phyloP scores from a whole-genome alignment of 2,113 vertebrate genomes.

The Ariopsis seemanni region DNA sequence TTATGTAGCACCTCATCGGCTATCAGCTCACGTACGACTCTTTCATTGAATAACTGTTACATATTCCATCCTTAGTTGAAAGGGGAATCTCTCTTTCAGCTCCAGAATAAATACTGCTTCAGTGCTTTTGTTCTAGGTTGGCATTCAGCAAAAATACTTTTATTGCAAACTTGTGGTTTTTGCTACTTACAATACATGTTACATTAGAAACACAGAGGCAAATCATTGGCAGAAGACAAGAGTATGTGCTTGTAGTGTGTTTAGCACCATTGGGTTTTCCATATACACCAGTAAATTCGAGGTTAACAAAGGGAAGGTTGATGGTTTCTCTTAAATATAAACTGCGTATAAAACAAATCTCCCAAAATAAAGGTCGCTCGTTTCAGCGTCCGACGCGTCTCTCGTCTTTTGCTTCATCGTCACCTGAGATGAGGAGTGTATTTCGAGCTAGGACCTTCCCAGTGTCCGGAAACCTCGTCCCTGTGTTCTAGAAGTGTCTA shows the following conservation, averaged over 20 bases:
- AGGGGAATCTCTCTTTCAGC: neutral
- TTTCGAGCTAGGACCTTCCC: constrained; percentile 52
- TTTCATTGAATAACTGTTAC: too few relatives aligned
- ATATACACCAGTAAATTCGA: constrained; percentile 50
- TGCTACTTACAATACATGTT: constrained; percentile 42
- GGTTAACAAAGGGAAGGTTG: constrained; percentile 35
- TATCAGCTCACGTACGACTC: too few relatives aligned
- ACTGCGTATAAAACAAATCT: constrained; percentile 19
- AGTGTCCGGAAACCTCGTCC: constrained; percentile 51
- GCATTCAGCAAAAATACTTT: constrained; percentile 41
- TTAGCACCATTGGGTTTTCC: constrained; percentile 70
- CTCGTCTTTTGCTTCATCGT: constrained; percentile 45
- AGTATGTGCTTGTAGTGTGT: constrained; percentile 41
- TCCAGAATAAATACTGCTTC: neutral
- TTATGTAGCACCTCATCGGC: too few relatives aligned
- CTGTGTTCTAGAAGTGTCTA: constrained; percentile 37
- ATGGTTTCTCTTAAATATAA: constrained; percentile 34
- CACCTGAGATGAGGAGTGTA: constrained; percentile 65
- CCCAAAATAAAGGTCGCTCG: constrained; percentile 20
- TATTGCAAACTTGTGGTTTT: constrained; percentile 45
- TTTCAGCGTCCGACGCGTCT: neutral
- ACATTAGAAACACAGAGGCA: constrained; percentile 38
- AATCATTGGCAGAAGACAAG: constrained; percentile 33
- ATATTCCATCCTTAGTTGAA: neutral
- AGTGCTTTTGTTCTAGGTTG: constrained; percentile 24